Percentiles rank a stretch among this genome's conserved stretches.
phyloP scores from a whole-genome alignment of 2,888 invertebrate species.

The Carabus problematicus region DNA sequence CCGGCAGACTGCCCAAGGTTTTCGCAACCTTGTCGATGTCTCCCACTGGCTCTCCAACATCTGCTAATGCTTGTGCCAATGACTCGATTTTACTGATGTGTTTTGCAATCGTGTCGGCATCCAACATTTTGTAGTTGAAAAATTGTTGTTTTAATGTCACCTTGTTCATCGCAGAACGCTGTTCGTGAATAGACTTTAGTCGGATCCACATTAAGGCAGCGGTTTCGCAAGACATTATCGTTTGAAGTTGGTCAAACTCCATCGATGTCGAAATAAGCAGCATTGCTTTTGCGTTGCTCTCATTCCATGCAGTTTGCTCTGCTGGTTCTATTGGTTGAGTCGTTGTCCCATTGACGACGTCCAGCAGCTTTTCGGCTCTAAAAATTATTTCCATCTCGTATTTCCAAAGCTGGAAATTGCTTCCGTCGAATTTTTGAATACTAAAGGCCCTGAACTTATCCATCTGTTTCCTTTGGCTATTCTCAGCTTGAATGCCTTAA shows the following conservation, averaged over 20 bases:
- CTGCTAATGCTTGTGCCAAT: slow-evolving; percentile 35
- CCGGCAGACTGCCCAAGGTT: slow-evolving; percentile 25
- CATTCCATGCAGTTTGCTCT: slow-evolving; percentile 21
- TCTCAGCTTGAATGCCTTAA: not conserved
- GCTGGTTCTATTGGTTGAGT: not conserved
- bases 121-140: slow-evolving; percentile 27
- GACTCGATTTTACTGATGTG: slow-evolving; percentile 44
- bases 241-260: slow-evolving; percentile 35
- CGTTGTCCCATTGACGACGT: slow-evolving; percentile 23
- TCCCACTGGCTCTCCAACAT: slow-evolving; percentile 37
- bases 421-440: slow-evolving; percentile 46
- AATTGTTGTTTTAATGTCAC: slow-evolving; percentile 43
- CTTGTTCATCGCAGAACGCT: slow-evolving; percentile 43
- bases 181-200: slow-evolving; percentile 43
- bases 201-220: slow-evolving; percentile 40
- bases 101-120: slow-evolving; percentile 40
- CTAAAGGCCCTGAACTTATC: not conserved
- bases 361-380: slow-evolving; percentile 38
- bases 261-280: slow-evolving; percentile 38
- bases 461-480: not conserved
- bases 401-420: slow-evolving; percentile 48
- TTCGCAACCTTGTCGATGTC: slow-evolving; percentile 43
- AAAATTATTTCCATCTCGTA: slow-evolving; percentile 45
- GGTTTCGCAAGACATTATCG: slow-evolving; percentile 29
- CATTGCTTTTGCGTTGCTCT: slow-evolving; percentile 32